Conservation (phyloP, 2,113 vertebrate species). For the Eidolon helvum region DNA sequence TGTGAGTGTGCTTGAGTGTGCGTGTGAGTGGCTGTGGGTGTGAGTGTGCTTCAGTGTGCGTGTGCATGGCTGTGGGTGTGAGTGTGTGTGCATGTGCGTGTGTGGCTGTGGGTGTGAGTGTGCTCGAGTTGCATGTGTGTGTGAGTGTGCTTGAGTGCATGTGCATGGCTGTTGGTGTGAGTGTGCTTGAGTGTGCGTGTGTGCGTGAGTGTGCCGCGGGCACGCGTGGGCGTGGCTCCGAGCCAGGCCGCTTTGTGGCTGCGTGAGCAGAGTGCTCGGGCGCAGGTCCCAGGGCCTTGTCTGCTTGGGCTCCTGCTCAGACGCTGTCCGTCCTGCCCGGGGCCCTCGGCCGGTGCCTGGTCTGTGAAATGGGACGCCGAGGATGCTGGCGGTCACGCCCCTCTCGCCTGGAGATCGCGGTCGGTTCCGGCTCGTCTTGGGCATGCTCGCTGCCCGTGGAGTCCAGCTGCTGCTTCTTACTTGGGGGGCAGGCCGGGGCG, state of each 20-base stretch:
- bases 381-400: rapidly evolving
- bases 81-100: no score
- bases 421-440: no score
- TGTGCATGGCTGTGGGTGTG: no score
- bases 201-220: rapidly evolving
- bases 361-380: not conserved
- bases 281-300: rapidly evolving
- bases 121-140: no score
- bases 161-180: no score
- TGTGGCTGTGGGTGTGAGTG: no score
- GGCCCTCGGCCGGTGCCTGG: rapidly evolving
- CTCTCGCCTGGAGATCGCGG: no score
- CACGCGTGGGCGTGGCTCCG: rapidly evolving
- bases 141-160: rapidly evolving
- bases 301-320: rapidly evolving
- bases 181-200: no score
- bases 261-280: rapidly evolving
- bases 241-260: rapidly evolving
- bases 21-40: no score
- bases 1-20: no score
- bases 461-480: not conserved
- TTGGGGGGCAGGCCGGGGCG: not conserved
- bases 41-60: no score
- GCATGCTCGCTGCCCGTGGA: rapidly evolving
- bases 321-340: not conserved